Base-by-base conservation (phyloP, 2,888 invertebrate species). In the Chydorus sphaericus region DNA sequence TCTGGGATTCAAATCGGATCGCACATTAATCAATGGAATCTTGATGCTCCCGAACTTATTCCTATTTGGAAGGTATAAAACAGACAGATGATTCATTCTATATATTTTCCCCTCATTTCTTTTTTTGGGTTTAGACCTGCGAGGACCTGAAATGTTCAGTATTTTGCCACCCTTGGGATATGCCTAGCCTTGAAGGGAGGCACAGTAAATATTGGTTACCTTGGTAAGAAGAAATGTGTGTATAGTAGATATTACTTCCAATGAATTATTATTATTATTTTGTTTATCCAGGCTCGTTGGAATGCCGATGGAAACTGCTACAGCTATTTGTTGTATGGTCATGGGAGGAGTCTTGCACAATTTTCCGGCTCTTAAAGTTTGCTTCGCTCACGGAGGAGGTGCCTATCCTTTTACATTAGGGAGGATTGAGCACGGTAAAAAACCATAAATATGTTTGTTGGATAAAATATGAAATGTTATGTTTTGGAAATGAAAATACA, bases 101-200 rank as follows among this genome's bases (percentile, higher is more conserved):
- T 26, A 8, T 14, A 23, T 14, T 26, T 6, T 39, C 11, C 23
- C 23, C 14, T 23, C 28, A 3, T 7, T 49, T 16, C 30, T 29
- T 33, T 16, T 10, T 14, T 52, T 7, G 18, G 14, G 16, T 16
- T 20, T 30, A 75, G 74, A 70, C 71, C 28, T 73, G 73, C 10
- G 71, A 74, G 61, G 69, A 74, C 49, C 63, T 73, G 36, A 64
- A 67, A 52, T 68, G 70, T 48, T 64, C 71, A 3, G 63, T 77
- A n/a, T 77, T 77, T 65, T 71, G 77, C 2, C 77, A 77, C 63
- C 77, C 77, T 2, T 77, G 77, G 76, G 77, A 77, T 63, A 76
- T 77, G 76, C 63, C 66, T 59, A 65, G 67, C 63, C 69, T 67
- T 3, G 73, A 72, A 3, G 57, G 57, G n/a, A 66, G 75, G 44